Percentiles rank a stretch among this genome's conserved stretches.
phyloP scores from a whole-genome alignment of 2,888 invertebrate species.

The Drosophila conformis region DNA sequence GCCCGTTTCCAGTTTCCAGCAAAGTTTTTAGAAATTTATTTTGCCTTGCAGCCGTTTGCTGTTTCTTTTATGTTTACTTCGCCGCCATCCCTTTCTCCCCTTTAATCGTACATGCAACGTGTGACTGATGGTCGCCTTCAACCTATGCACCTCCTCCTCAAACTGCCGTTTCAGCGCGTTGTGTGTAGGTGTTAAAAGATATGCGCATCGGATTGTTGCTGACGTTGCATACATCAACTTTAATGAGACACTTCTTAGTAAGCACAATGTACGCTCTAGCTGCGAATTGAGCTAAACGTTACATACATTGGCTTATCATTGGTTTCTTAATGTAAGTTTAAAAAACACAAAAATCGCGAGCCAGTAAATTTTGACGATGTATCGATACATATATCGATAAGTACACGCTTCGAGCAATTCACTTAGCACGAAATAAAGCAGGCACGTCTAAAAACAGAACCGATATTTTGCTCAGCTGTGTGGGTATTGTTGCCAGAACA shows the following conservation, averaged over 20 bases:
- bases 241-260: neutral
- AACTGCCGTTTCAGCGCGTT: slow-evolving; percentile 2
- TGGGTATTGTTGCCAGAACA: neutral
- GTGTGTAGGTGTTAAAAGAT: slow-evolving; percentile 21
- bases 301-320: neutral
- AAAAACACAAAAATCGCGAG: neutral
- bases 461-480: neutral
- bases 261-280: neutral
- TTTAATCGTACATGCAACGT: slow-evolving; percentile 9
- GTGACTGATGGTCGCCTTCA: slow-evolving; percentile 18
- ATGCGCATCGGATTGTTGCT: neutral
- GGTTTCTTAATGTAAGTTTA: neutral
- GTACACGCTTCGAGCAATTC: neutral
- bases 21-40: slow-evolving; percentile 64
- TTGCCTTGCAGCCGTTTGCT: slow-evolving; percentile 46
- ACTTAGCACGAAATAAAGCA: too few relatives aligned
- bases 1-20: slow-evolving; percentile 35
- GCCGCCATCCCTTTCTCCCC: slow-evolving; percentile 3
- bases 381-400: slow-evolving; percentile 9
- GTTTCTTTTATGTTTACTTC: slow-evolving; percentile 52
- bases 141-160: slow-evolving; percentile 3
- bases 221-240: neutral
- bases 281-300: neutral
- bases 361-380: neutral
- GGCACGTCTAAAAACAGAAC: neutral